Percentiles rank a stretch among this genome's conserved stretches.
These are phyloP conservation scores for Tenthredo scrophulariae DNA, from an alignment of 2,888 invertebrate species.

Conservation along the genomic window DNA sequence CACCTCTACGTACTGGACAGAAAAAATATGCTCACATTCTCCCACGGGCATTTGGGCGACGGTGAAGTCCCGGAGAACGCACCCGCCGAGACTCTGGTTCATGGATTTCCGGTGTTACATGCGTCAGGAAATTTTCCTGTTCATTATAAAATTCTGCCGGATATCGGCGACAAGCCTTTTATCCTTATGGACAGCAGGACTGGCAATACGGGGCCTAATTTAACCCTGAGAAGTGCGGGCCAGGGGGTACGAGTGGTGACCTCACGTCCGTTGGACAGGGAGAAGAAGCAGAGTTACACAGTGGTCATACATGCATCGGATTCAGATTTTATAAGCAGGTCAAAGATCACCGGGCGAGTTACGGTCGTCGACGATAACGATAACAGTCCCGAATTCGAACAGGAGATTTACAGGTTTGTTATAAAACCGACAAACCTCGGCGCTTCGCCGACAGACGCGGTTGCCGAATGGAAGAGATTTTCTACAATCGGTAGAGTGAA, in stretches of 20 bases:
- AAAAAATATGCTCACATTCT: constrained; percentile 89
- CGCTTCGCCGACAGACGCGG: constrained; percentile 79
- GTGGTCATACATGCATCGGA: constrained; percentile 91
- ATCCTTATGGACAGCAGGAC: constrained; percentile 83
- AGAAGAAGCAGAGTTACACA: constrained; percentile 85
- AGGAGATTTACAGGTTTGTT: constrained; percentile 88
- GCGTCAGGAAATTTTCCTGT: constrained; percentile 86
- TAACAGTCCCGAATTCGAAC: constrained; percentile 92
- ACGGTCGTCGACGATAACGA: constrained; percentile 94
- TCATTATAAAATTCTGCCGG: constrained; percentile 89
- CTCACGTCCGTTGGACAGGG: constrained; percentile 88
- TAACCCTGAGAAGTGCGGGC: constrained; percentile 70
- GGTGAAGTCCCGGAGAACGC: constrained; percentile 90
- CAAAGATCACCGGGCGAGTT: constrained; percentile 88
- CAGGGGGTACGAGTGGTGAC: constrained; percentile 88
- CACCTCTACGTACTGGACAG: constrained; percentile 92
- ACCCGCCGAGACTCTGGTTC: constrained; percentile 85
- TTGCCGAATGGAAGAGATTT: constrained; percentile 87
- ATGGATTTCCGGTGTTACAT: constrained; percentile 86
- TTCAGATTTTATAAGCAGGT: constrained; percentile 88
- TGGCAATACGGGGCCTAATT: constrained; percentile 78
- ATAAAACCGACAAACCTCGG: constrained; percentile 76
- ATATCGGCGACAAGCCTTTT: constrained; percentile 83
- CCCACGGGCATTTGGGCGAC: constrained; percentile 82
- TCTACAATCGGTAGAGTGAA: constrained; percentile 91